phyloP scores from a whole-genome alignment of 2,113 vertebrate genomes.

The Nibea albiflora region DNA sequence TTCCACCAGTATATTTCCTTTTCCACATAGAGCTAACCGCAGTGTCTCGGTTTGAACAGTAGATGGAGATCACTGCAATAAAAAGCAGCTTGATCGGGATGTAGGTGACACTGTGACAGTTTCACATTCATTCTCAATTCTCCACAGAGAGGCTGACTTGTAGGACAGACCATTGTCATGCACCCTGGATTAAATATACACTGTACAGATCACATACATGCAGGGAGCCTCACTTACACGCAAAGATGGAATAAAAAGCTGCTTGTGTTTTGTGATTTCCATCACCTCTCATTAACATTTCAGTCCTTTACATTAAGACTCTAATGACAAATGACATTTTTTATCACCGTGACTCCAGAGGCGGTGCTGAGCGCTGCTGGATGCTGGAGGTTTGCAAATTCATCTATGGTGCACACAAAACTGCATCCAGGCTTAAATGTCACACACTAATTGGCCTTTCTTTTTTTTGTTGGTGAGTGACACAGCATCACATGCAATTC shows the following conservation, averaged over 20 bases:
- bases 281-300: slow-evolving; percentile 18
- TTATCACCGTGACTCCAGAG: slow-evolving; percentile 58
- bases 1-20: slow-evolving; percentile 52
- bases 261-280: slow-evolving; percentile 7
- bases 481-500: slow-evolving; percentile 60
- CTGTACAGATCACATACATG: not conserved
- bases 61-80: slow-evolving; percentile 83
- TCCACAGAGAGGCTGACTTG: slow-evolving; percentile 51
- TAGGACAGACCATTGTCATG: slow-evolving; percentile 44
- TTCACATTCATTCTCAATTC: slow-evolving; percentile 61
- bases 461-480: slow-evolving; percentile 43
- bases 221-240: slow-evolving; percentile 9
- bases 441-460: slow-evolving; percentile 49
- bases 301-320: slow-evolving; percentile 1
- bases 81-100: slow-evolving; percentile 66
- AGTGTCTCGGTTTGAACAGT: slow-evolving; percentile 80
- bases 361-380: slow-evolving; percentile 56
- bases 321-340: slow-evolving; percentile 48
- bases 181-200: slow-evolving; percentile 3
- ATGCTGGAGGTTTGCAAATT: slow-evolving; percentile 55
- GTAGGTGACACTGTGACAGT: slow-evolving; percentile 70
- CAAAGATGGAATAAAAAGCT: not conserved
- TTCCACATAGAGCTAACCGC: slow-evolving; percentile 46
- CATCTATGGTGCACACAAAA: slow-evolving; percentile 59
- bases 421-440: slow-evolving; percentile 65